Base-by-base conservation (phyloP, 30 jellyfish, hydroid and myxozoan genomes). In the Cassiopea xamachana region DNA sequence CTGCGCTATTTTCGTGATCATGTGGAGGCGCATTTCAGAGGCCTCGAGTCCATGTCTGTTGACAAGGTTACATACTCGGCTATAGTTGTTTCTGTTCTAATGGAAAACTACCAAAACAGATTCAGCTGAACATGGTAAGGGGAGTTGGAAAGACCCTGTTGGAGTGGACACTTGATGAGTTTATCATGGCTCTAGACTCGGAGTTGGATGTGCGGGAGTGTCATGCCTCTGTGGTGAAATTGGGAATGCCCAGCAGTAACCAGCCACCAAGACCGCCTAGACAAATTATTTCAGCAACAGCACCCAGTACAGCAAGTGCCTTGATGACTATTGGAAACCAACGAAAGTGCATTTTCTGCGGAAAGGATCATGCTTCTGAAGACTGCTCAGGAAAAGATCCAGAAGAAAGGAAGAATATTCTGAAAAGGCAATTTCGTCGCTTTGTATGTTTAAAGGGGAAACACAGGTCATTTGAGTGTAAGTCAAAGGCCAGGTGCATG, bases 121-220 rank as follows among this genome's bases (percentile, higher is more conserved):
- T 82, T 5, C 48, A 19, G 2, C n/a, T 82, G 7, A 47, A 73
- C 27, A 82, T 62, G 90, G 69, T 82, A 1, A 19, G 90, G 18
- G 6, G 46, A 12, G 45, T 8, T 1, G 69, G 82, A 48, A 82
- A 49, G 69, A 44, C 18, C 27, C 14, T 60, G 17, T 70, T 82
- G 82, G 90, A 82, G 50, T 82, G 82, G 90, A 60, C 44, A 5
- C 44, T 82, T 69, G 90, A 82, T 46, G 90, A 82, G 43, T 1
- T 70, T 75, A 51, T 83, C 7, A 7, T 51, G 1, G 91, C 46
- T 2, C 62, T 83, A 7, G 75, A 69, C 14, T 12, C 12, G 84
- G 91, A 83, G 51, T 14, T 83, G 60, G 91, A 83, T 68, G 75
- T 83, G 3, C 84, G 60, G 61, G 84, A 83, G 43, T 2, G 55